Percentiles rank a stretch among this genome's conserved stretches.
Evolutionary conservation across 2,113 vertebrate species (phyloP).

Genomic region (Melanerpes aurifrons): DNA sequence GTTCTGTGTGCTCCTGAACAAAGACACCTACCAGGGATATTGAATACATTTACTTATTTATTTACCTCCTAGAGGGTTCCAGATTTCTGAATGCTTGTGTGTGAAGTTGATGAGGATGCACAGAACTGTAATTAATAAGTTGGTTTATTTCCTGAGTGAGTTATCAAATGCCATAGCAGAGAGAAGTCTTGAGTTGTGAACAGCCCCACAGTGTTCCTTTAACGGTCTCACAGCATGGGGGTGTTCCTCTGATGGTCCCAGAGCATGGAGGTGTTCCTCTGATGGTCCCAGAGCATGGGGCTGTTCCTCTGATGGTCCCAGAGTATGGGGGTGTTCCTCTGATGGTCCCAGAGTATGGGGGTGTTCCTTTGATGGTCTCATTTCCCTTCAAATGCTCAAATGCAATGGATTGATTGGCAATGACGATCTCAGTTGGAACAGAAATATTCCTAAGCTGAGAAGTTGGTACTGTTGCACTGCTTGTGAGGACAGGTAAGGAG

Average conservation of each 20-base stretch:
- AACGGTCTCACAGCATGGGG: not conserved
- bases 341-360: not conserved
- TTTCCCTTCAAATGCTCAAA: constrained; percentile 10
- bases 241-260: not conserved
- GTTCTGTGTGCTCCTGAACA: not conserved
- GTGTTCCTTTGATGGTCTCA: not conserved
- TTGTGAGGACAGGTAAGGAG: not conserved
- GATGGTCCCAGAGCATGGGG: not conserved
- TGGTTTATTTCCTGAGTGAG: constrained; percentile 59
- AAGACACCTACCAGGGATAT: not conserved
- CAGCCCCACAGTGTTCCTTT: not conserved
- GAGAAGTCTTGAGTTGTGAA: constrained; percentile 29
- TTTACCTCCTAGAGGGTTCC: not conserved
- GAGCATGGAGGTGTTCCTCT: not conserved
- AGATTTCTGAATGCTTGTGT: not conserved
- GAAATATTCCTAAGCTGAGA: not conserved
- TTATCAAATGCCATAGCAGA: constrained; percentile 15
- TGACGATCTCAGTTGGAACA: not conserved
- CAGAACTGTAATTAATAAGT: not conserved
- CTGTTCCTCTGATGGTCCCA: not conserved
- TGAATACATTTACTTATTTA: too few relatives aligned
- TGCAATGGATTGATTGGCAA: not conserved
- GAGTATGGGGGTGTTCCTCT: not conserved
- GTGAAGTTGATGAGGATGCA: constrained; percentile 19
- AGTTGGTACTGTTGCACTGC: not conserved